These are phyloP conservation scores for Caenorhabditis afra DNA, from an alignment of 2,888 invertebrate genomes.

Conservation along the genomic window DNA sequence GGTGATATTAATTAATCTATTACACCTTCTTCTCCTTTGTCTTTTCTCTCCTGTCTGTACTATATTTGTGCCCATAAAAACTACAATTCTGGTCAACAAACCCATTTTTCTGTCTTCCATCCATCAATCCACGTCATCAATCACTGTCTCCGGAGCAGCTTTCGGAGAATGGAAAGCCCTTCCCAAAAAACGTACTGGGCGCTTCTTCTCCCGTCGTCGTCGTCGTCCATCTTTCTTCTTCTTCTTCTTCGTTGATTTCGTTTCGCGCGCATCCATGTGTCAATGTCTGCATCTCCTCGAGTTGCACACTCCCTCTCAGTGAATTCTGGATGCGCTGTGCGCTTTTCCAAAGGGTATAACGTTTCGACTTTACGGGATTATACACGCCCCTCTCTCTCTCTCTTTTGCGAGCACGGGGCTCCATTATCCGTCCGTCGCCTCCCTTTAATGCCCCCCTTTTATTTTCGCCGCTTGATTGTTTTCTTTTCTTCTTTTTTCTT, in stretches of 20 bases:
- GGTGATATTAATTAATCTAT: constrained; percentile 59
- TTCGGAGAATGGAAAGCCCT: not conserved
- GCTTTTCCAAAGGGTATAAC: constrained; percentile 38
- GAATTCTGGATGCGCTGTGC: constrained; percentile 35
- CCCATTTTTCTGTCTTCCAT: not conserved
- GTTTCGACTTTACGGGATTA: constrained; percentile 53
- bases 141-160: constrained; percentile 16
- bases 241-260: constrained; percentile 21
- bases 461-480: constrained; percentile 10
- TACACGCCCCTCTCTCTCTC: constrained; percentile 11
- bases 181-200: not conserved
- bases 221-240: not conserved
- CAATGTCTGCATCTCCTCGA: constrained; percentile 23
- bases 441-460: not conserved
- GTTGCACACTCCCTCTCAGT: constrained; percentile 10
- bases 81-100: constrained; percentile 34
- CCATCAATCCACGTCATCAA: constrained; percentile 11
- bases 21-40: constrained; percentile 13
- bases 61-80: constrained; percentile 59
- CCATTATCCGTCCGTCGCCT: constrained; percentile 1
- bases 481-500: constrained; percentile 10
- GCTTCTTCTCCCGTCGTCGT: no score
- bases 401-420: constrained; percentile 12
- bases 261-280: constrained; percentile 7
- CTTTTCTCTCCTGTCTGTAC: constrained; percentile 28